Evolutionary conservation across 1,140 invertebrate species (phyloP), one percentile per base, ranked within the genome.

Genomic region (Pristionchus pacificus): DNA sequence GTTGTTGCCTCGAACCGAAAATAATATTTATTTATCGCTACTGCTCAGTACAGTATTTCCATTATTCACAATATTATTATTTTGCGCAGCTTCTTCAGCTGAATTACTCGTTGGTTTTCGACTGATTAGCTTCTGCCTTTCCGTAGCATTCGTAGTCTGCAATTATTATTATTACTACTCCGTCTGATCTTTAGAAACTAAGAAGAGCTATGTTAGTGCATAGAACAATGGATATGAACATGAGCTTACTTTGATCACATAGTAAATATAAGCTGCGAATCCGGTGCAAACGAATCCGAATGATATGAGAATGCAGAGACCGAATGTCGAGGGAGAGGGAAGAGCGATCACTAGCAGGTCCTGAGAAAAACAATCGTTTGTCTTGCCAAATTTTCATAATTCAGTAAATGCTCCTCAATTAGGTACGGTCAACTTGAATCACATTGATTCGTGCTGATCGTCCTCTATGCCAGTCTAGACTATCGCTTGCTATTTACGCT

Each of bases 321-420:
- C 87, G 74, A 87, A 88, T 15, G 82, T 80, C 3, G 83, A 68
- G 0, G 82, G 79, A 32, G 80, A 67, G 0, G 87, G 87, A 25
- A 85, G 75, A 3, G 80, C 72, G 29, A 88, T 85, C 15, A 88
- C 86, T 25, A 89, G 77, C 1, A 86, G 38, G 77, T 86, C 88
- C 74, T 68, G 49, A 61, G 63, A 25, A 27, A 13, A 10, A 27
- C 29, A 14, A 27, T 24, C 10, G 10, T 0, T 6, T 1, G 6
- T 25, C 10, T 25, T 13, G 1, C 3, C 0, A 60, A 25, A 25
- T 60, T 2, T 60, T 59, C 14, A 15, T 62, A n/a, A 15, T 27
- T n/a, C 14, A 27, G 15, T 14, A n/a, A 57, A 24, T 14, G 55
- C 14, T 14, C 14, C 55, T 14, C 14, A 57, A 14, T 14, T 14